Evolutionary conservation across 2,888 invertebrate species (phyloP).

Genomic region (Galeruca laticollis): DNA sequence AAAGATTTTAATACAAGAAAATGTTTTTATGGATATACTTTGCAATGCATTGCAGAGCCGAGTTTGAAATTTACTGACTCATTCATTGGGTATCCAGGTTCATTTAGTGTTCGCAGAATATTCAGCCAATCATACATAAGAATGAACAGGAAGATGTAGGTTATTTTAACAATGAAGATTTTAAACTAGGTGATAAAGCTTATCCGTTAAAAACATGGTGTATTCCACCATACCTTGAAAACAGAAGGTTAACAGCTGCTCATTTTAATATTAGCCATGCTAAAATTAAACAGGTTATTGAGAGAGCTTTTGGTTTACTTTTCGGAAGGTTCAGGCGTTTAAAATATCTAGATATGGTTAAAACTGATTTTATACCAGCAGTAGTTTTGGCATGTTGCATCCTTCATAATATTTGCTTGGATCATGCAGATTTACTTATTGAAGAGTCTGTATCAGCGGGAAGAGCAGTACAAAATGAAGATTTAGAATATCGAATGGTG

Average conservation of each 20-base stretch:
- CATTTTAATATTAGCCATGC: constrained; percentile 26
- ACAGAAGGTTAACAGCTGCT: constrained; percentile 5
- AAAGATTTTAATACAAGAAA: constrained; percentile 49
- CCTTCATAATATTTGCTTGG: constrained; percentile 16
- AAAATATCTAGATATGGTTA: constrained; percentile 18
- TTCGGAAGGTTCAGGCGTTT: constrained; percentile 24
- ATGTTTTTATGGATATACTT: constrained; percentile 47
- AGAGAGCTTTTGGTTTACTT: constrained; percentile 27
- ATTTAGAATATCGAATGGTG: too few species aligned
- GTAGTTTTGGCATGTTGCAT: constrained; percentile 47
- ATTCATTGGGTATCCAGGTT: constrained; percentile 52
- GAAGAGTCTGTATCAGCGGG: too few species aligned
- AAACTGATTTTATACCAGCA: constrained; percentile 24
- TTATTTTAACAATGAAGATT: constrained; percentile 7
- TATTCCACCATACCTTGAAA: constrained; percentile 21
- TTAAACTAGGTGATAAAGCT: constrained; percentile 28
- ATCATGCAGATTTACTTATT: too few species aligned
- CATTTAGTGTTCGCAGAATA: constrained; percentile 48
- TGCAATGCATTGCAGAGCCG: constrained; percentile 49
- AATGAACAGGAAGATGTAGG: not conserved
- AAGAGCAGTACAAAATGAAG: too few species aligned
- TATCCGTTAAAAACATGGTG: constrained; percentile 15
- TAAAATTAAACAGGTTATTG: constrained; percentile 20
- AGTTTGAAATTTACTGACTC: constrained; percentile 44
- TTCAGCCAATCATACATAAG: constrained; percentile 35